phyloP scores from a whole-genome alignment of 2,888 invertebrate genomes.

The Drosophila conformis region DNA sequence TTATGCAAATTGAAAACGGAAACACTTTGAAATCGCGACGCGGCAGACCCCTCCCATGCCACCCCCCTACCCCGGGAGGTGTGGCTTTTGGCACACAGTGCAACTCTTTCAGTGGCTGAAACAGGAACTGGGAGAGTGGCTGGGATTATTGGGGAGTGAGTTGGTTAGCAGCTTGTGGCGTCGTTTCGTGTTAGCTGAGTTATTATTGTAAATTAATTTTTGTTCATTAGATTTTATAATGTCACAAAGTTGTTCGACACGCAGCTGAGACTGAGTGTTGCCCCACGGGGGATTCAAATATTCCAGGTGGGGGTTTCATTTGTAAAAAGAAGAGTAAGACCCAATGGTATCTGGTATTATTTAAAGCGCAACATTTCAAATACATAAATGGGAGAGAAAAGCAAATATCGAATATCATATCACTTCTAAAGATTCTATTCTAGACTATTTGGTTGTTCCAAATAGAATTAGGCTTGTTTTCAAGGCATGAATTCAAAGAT shows the following conservation, averaged over 20 bases:
- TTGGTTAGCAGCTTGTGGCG: constrained; percentile 63
- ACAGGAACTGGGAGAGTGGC: constrained; percentile 21
- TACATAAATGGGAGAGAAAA: background rate
- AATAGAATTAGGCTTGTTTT: too few species aligned
- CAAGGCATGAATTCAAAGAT: background rate
- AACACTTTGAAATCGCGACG: constrained; percentile 78
- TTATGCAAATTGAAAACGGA: constrained; percentile 85
- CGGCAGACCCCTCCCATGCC: background rate
- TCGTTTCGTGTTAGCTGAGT: constrained; percentile 76
- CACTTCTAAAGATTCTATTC: background rate
- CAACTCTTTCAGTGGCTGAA: constrained; percentile 49
- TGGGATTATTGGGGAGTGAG: constrained; percentile 11
- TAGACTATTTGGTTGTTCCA: background rate
- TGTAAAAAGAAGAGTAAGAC: background rate
- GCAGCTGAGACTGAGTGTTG: constrained; percentile 53
- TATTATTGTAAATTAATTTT: constrained; percentile 84
- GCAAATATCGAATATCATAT: background rate
- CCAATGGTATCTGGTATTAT: background rate
- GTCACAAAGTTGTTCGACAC: constrained; percentile 62
- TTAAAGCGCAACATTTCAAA: background rate
- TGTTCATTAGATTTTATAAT: constrained; percentile 81
- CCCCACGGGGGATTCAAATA: background rate
- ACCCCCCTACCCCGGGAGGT: background rate
- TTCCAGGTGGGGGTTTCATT: background rate
- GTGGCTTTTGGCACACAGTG: constrained; percentile 18